Base-by-base conservation (phyloP, 1,140 invertebrate species). In the Drosophila pruinosa region DNA sequence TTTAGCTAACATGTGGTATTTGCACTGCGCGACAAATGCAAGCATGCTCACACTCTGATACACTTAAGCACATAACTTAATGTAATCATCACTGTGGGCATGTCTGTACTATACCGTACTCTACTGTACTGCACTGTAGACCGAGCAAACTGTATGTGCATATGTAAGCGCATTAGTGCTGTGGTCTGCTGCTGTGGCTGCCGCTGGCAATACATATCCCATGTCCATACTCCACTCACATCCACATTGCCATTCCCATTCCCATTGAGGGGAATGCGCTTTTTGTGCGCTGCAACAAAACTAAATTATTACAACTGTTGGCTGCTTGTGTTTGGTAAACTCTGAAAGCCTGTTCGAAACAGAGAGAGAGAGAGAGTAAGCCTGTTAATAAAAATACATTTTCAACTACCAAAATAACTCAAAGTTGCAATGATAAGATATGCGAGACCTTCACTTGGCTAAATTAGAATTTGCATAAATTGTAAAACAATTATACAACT, bases 1-100 rank as follows among this genome's bases (percentile, higher is more conserved):
- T 86, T 82, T 72, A 75, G 83, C 72, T 89, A 89, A 88, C 82
- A 88, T 89, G 83, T 89, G 82, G 75, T 75, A 75, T 75, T 78
- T 78, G 38, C 65, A 34, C 31, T 65, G 28, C 68, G 78, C 75
- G 64, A 83, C 75, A 75, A 45, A 75, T n/a, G 21, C 39, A 64
- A 47, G 75, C 47, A 65, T 38, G 54, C 50, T 50, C 43, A 54
- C 52, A 36, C 62, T 6, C 24, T 19, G 24, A 57, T 28, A 57
- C 38, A 38, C 57, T 10, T 57, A 45, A 43, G 48, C 15, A 53
- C 61, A 54, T 52, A 52, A 59, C 43, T 38, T 59, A 48, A 65
- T 48, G 50, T 47, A 54, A 54, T 56, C 52, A 65, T 69, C 34
- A 59, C 65, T 43, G 45, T 54, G 50, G 38, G 62, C 52, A 62